These are phyloP conservation scores for Artemia franciscana DNA, from an alignment of 1,140 invertebrate species.

Conservation along the genomic window DNA sequence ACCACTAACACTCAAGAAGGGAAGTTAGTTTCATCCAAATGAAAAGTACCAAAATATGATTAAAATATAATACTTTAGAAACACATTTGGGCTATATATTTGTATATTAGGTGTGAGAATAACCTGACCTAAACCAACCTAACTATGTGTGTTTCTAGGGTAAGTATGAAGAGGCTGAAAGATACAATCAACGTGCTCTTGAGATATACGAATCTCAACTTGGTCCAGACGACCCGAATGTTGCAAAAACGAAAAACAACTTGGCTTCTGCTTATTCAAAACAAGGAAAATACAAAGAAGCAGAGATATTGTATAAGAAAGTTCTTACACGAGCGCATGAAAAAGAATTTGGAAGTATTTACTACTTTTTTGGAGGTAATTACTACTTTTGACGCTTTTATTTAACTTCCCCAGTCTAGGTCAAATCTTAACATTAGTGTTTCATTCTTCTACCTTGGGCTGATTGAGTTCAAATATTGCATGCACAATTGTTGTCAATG, in stretches of 20 bases:
- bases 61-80: too few relatives aligned
- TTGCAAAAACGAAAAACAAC: constrained; percentile 99
- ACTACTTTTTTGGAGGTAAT: constrained; percentile 31
- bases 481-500: too few relatives aligned
- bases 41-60: too few relatives aligned
- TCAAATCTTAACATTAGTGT: too few relatives aligned
- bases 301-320: constrained; percentile 95
- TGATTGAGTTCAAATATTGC: too few relatives aligned
- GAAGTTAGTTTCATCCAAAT: too few relatives aligned
- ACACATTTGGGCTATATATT: too few relatives aligned
- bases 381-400: background rate
- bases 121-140: too few relatives aligned
- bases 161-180: constrained; percentile 48
- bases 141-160: constrained; percentile 21
- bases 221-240: constrained; percentile 93
- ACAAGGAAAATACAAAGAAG: constrained; percentile 96
- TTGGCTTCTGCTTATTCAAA: constrained; percentile 94
- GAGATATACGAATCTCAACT: constrained; percentile 95
- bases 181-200: constrained; percentile 92
- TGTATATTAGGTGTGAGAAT: too few relatives aligned
- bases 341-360: constrained; percentile 85
- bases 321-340: constrained; percentile 91
- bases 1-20: too few relatives aligned
- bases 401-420: too few relatives aligned
- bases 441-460: too few relatives aligned